Conservation (phyloP, 2,797 vertebrate genomes). For the Neomorphus geoffroyi region DNA sequence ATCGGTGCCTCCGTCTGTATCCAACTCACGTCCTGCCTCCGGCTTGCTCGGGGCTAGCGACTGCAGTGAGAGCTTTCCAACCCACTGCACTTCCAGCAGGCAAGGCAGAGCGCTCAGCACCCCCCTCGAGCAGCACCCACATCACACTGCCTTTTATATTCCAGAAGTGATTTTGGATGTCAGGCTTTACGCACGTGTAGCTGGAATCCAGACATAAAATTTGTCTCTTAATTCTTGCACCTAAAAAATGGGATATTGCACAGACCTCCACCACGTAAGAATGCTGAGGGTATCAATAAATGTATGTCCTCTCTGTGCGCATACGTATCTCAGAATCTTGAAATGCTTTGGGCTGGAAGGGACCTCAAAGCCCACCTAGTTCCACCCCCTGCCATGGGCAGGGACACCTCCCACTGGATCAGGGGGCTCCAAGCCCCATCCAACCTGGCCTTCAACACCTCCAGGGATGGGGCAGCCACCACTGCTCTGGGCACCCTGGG, state of each 20-base stretch:
- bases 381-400: no score
- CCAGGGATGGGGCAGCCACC: no score
- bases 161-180: background rate
- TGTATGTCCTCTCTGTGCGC: accelerated
- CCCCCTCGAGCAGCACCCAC: background rate
- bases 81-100: background rate
- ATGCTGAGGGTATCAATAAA: background rate
- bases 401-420: no score
- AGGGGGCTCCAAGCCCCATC: no score
- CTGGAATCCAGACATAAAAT: background rate
- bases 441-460: no score
- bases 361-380: no score
- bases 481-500: no score
- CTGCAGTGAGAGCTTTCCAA: background rate
- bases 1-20: background rate
- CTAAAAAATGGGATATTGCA: background rate
- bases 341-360: no score
- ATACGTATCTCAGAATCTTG: no score
- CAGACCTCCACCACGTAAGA: background rate
- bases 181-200: background rate
- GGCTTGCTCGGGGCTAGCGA: background rate
- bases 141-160: background rate
- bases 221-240: background rate
- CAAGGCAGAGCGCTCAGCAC: accelerated
- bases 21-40: background rate